Evolutionary conservation across 2,888 invertebrate species (phyloP), one percentile per base, ranked within the genome.

Genomic region (Cerastoderma edule): DNA sequence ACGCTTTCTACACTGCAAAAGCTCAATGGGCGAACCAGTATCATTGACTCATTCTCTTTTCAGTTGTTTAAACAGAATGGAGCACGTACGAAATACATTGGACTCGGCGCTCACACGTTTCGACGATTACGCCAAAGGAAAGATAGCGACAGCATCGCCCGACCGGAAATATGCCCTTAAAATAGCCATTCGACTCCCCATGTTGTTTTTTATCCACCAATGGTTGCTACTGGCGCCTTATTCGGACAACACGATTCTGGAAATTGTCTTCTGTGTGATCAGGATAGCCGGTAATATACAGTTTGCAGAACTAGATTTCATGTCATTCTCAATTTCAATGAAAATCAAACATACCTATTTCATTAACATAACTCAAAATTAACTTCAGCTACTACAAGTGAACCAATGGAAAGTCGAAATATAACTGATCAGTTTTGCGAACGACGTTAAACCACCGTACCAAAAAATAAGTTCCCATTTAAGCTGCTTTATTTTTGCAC

Each of bases 141-240:
- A n/a, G n/a, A n/a, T n/a, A n/a, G n/a, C n/a, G n/a, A n/a, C n/a
- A n/a, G n/a, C 24, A 27, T 53, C 24, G 5, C 27, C 53, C 19
- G 5, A 2, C 19, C 57, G 19, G 8, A 57, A 57, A 13, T 57
- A 57, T n/a, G 57, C 57, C 4, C n/a, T 32, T 10, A 33, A 57
- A 5, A 32, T 57, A 57, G 57, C 33, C 32, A 8, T 10, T 13
- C 10, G 33, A 33, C 3, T 57, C 4, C 57, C 57, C 19, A 57
- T 57, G 57, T 8, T 57, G 57, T 57, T 57, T 32, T 57, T 57
- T 8, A 57, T 57, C n/a, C 57, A 57, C n/a, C 16, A 19, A 6
- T 57, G 57, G 57, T 22, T 57, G 27, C 22, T 57, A 32, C 33
- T 57, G 30, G 57, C 57, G 33, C 57, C 57, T 8, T 32, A 57